A percentile compares a stretch with the other conserved stretches of the same genome.
Conservation (phyloP, 2,113 vertebrate genomes). For the Kryptolebias marmoratus region DNA sequence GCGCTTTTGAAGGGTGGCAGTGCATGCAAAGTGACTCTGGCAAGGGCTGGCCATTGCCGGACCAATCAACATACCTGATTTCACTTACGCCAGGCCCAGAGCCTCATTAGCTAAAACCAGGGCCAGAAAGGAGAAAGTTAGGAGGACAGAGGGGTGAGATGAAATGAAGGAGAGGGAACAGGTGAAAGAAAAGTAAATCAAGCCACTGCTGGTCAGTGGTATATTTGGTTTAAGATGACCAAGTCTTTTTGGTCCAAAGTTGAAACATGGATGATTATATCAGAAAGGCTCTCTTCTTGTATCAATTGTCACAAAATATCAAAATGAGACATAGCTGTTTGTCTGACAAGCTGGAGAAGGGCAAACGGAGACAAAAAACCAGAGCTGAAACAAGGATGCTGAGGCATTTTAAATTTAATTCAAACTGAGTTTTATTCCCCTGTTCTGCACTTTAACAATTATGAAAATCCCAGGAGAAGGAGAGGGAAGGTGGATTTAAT, state of each 20-base stretch:
- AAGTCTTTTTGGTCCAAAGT: too few relatives aligned
- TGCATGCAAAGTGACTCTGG: slow-evolving; percentile 74
- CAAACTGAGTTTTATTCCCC: slow-evolving; percentile 30
- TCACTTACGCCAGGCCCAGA: slow-evolving; percentile 49
- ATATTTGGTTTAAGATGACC: too few relatives aligned
- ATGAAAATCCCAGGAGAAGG: slow-evolving; percentile 38
- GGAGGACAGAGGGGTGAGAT: slow-evolving; percentile 8
- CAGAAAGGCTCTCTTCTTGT: too few relatives aligned
- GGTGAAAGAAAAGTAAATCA: slow-evolving; percentile 7
- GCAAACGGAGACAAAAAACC: too few relatives aligned
- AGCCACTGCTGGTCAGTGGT: background rate
- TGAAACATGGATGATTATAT: too few relatives aligned
- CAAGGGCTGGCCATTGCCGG: slow-evolving; percentile 48
- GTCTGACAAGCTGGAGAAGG: too few relatives aligned
- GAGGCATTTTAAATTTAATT: too few relatives aligned
- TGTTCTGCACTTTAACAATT: slow-evolving; percentile 45
- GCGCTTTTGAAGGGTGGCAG: slow-evolving; percentile 56
- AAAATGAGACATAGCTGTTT: too few relatives aligned
- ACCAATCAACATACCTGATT: slow-evolving; percentile 78
- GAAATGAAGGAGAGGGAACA: background rate
- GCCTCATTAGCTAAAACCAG: slow-evolving; percentile 59
- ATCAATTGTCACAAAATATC: too few relatives aligned
- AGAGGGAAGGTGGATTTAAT: background rate
- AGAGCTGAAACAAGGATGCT: too few relatives aligned
- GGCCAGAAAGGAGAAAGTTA: slow-evolving; percentile 25